These are phyloP conservation scores for Diadophis punctatus DNA, from an alignment of 2,113 vertebrate genomes.

Conservation along the genomic window DNA sequence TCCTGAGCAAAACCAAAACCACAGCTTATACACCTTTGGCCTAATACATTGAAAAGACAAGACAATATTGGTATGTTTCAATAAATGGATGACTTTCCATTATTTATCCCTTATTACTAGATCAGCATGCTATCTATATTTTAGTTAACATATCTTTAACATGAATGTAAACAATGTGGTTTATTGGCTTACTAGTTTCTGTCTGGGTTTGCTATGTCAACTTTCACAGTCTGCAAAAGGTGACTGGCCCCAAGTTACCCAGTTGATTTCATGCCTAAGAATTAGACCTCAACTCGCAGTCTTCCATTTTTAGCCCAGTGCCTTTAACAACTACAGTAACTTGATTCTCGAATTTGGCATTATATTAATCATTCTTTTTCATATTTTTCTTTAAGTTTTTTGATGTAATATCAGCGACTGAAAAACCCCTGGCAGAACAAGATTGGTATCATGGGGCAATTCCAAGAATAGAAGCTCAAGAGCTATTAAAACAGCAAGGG, in stretches of 20 bases:
- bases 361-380: conserved; percentile 33
- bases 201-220: background rate
- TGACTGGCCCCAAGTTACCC: background rate
- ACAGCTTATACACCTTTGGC: background rate
- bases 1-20: background rate
- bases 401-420: conserved; percentile 85
- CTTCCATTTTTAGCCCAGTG: background rate
- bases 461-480: conserved; percentile 93
- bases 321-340: background rate
- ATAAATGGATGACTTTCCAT: background rate
- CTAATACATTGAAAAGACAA: background rate
- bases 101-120: background rate
- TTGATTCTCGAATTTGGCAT: background rate
- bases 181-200: background rate
- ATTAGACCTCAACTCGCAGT: background rate
- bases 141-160: background rate
- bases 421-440: conserved; percentile 89
- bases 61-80: background rate
- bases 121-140: background rate
- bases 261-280: background rate
- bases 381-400: conserved; percentile 78
- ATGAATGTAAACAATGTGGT: background rate
- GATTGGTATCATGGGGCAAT: conserved; percentile 98
- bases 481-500: conserved; percentile 91
- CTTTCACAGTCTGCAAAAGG: background rate